phyloP scores from a whole-genome alignment of 2,113 vertebrate genomes.

The Lucifuga dentata region DNA sequence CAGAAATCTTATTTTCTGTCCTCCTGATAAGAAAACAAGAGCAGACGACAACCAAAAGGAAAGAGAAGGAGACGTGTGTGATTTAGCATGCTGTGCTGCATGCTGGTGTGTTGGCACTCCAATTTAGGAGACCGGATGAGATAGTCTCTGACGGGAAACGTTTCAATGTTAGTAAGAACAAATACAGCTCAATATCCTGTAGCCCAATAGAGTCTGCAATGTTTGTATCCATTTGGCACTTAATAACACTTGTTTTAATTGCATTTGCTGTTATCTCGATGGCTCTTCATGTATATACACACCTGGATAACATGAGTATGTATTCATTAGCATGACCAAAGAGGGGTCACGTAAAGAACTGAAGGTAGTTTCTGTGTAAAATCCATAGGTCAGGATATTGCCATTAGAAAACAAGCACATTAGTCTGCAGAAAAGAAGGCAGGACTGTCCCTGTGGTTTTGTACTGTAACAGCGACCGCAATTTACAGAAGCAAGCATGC shows the following conservation, averaged over 20 bases:
- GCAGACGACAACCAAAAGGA: constrained; percentile 56
- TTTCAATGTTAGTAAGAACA: constrained; percentile 39
- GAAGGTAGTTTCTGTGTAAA: neutral
- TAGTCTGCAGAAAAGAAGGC: constrained; percentile 21
- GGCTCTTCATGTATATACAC: constrained; percentile 16
- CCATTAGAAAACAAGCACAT: no score
- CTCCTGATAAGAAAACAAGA: constrained; percentile 78
- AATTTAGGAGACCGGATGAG: constrained; percentile 54
- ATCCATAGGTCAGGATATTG: neutral
- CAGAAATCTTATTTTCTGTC: constrained; percentile 78
- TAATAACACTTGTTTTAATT: constrained; percentile 43
- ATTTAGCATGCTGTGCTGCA: constrained; percentile 67
- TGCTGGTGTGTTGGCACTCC: constrained; percentile 56
- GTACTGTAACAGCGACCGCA: constrained; percentile 20
- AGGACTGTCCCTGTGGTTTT: constrained; percentile 28
- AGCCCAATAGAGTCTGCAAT: constrained; percentile 14
- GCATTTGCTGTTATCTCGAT: constrained; percentile 3
- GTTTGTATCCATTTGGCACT: constrained; percentile 30
- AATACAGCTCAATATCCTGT: constrained; percentile 34
- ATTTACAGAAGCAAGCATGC: neutral
- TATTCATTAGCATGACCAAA: neutral
- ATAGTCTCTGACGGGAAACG: constrained; percentile 55
- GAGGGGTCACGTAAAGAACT: neutral
- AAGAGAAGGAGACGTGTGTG: constrained; percentile 53
- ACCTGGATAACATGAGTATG: constrained; percentile 15